A percentile compares a stretch with the other conserved stretches of the same genome.
phyloP scores from a whole-genome alignment of 2,113 vertebrate genomes.

The Saccopteryx bilineata region DNA sequence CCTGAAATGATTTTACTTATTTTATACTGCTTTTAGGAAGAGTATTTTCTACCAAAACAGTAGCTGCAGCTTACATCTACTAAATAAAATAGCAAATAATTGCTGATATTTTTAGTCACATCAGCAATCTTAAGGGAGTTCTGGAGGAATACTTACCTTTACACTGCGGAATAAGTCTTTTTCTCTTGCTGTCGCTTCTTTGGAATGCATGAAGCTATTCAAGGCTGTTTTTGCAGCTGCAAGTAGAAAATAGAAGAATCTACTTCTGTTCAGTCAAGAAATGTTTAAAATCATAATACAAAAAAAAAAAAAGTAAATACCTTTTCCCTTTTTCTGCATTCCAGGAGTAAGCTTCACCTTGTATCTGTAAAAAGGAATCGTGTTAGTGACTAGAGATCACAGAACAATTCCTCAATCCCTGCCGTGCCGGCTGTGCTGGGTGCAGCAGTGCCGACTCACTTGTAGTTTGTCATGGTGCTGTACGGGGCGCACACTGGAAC shows the following conservation, averaged over 20 bases:
- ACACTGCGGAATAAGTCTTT: slow-evolving; percentile 97
- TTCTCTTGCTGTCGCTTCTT: slow-evolving; percentile 92
- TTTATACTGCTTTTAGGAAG: slow-evolving; percentile 23
- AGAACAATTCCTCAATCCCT: accelerated
- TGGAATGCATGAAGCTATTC: slow-evolving; percentile 96
- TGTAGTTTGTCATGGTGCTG: slow-evolving; percentile 94
- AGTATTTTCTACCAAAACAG: slow-evolving; percentile 20
- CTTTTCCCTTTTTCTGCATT: slow-evolving; percentile 98
- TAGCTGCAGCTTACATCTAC: neutral
- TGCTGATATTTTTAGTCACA: neutral
- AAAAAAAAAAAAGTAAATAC: slow-evolving; percentile 82
- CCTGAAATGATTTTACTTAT: slow-evolving; percentile 8
- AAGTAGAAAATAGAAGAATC: slow-evolving; percentile 39
- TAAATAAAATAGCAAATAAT: slow-evolving; percentile 7
- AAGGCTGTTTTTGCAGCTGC: slow-evolving; percentile 97
- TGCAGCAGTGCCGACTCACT: slow-evolving; percentile 87
- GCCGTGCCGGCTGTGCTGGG: accelerated
- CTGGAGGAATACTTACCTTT: slow-evolving; percentile 89
- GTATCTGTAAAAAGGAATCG: slow-evolving; percentile 87
- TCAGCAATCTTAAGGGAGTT: neutral
- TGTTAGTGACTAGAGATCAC: slow-evolving; percentile 53
- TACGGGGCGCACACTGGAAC: slow-evolving; percentile 97
- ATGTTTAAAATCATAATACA: neutral
- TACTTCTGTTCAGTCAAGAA: slow-evolving; percentile 55
- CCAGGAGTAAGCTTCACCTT: slow-evolving; percentile 99